phyloP scores from a whole-genome alignment of 2,888 invertebrate genomes.

The Eupeodes latifasciatus region DNA sequence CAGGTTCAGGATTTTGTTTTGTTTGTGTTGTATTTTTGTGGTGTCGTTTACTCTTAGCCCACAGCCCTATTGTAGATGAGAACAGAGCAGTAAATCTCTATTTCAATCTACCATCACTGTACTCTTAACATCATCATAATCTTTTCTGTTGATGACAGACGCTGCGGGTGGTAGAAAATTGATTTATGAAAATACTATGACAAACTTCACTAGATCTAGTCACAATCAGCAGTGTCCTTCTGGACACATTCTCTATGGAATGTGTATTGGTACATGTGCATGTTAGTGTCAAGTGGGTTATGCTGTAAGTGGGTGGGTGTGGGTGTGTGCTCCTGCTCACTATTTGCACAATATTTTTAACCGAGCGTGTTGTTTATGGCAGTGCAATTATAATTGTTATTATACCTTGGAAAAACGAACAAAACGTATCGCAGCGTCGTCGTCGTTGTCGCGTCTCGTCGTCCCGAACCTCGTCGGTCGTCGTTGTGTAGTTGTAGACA shows the following conservation, averaged over 20 bases:
- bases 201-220: conserved; percentile 68
- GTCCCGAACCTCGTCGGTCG: not conserved
- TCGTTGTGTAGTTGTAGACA: not conserved
- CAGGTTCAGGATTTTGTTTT: conserved; percentile 14
- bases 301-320: conserved; percentile 8
- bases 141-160: conserved; percentile 68
- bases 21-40: not conserved
- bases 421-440: conserved; percentile 19
- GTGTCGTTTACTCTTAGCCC: conserved; percentile 30
- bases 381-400: conserved; percentile 71
- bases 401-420: conserved; percentile 54
- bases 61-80: conserved; percentile 14
- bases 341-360: conserved; percentile 39
- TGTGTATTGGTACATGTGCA: not conserved
- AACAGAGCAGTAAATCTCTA: conserved; percentile 48
- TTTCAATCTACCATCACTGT: conserved; percentile 43
- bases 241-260: not conserved
- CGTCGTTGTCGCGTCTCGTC: not conserved
- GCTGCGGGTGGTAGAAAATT: conserved; percentile 73
- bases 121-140: conserved; percentile 61
- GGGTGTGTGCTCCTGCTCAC: conserved; percentile 5
- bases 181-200: conserved; percentile 72
- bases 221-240: conserved; percentile 46
- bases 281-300: conserved; percentile 29
- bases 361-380: conserved; percentile 68